Conservation (phyloP, 2,888 invertebrate species). For the Heliconius ethilla region DNA sequence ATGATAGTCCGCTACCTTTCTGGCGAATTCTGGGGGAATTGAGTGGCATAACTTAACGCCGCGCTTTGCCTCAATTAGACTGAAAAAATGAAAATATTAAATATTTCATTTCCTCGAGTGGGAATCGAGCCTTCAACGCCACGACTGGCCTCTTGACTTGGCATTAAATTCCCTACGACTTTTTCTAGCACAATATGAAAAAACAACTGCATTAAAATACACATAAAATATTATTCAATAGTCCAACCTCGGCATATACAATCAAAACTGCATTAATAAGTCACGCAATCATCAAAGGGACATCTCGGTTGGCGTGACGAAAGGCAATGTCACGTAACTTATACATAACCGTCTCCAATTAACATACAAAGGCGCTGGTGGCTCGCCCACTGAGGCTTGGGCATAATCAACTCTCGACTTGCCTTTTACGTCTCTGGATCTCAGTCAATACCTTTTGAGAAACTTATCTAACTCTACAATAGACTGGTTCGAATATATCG, state of each 20-base stretch:
- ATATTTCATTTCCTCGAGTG: too few species aligned
- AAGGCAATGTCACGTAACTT: constrained; percentile 45
- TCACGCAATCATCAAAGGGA: constrained; percentile 42
- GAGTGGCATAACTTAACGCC: too few species aligned
- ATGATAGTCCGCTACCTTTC: too few species aligned
- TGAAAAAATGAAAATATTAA: too few species aligned
- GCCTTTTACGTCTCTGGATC: constrained; percentile 40
- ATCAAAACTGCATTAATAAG: constrained; percentile 43
- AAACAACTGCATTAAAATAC: background rate
- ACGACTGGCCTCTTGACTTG: too few species aligned
- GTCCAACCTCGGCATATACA: constrained; percentile 13
- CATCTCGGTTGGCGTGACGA: constrained; percentile 42
- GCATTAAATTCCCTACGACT: too few species aligned
- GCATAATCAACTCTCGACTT: constrained; percentile 39
- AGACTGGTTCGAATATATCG: constrained; percentile 25
- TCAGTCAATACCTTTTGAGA: constrained; percentile 35
- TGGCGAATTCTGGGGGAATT: too few species aligned
- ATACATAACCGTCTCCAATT: constrained; percentile 52
- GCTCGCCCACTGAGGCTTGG: constrained; percentile 50
- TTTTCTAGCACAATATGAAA: too few species aligned
- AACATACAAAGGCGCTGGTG: constrained; percentile 58
- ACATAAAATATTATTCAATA: constrained; percentile 7
- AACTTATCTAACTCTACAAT: constrained; percentile 35
- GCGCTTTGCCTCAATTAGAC: too few species aligned
- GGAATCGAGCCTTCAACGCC: too few species aligned